Percentiles rank a stretch among this genome's conserved stretches.
phyloP scores from a whole-genome alignment of 2,888 invertebrate genomes.

The Suillia variegata region DNA sequence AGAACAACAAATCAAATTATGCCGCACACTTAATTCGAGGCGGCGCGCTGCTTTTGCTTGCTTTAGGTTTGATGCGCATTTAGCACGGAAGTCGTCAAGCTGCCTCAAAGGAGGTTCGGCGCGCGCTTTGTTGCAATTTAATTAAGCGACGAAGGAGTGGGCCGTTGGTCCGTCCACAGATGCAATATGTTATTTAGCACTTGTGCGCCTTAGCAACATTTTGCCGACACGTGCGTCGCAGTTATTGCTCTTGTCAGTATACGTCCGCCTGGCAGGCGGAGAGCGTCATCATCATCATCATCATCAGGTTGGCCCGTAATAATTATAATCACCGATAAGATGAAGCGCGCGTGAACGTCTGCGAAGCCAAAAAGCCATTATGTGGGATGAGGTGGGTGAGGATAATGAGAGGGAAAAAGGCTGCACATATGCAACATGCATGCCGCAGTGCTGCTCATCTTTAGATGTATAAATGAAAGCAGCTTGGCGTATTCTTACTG shows the following conservation, averaged over 20 bases:
- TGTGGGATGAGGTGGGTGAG: not conserved
- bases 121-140: not conserved
- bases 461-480: too few species aligned
- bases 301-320: not conserved
- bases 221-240: not conserved
- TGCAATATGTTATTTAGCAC: not conserved
- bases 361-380: too few species aligned
- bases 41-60: not conserved
- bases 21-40: not conserved
- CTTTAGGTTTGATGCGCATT: not conserved
- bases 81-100: not conserved
- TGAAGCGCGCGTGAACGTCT: not conserved
- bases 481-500: too few species aligned
- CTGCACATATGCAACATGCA: not conserved
- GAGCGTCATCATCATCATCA: too few species aligned
- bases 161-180: not conserved
- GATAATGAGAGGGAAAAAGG: not conserved
- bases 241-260: not conserved
- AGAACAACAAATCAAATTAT: not conserved
- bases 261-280: not conserved
- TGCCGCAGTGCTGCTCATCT: not conserved
- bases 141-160: conserved; percentile 1
- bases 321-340: not conserved
- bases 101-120: not conserved
- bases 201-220: not conserved